These are phyloP conservation scores for Camponotus vicinus DNA, from an alignment of 1,140 invertebrate species.

Conservation along the genomic window DNA sequence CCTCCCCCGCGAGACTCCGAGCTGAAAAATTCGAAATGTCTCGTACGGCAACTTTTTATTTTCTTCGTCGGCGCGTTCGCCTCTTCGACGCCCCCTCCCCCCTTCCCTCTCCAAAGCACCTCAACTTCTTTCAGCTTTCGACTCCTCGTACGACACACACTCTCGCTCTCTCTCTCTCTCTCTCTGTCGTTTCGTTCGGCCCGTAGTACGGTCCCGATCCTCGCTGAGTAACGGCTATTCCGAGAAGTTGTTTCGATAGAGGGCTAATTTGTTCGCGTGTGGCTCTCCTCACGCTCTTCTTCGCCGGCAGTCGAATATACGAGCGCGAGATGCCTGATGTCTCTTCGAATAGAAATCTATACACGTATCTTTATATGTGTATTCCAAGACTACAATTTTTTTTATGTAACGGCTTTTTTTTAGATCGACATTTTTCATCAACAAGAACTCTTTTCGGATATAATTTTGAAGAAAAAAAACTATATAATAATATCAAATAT, in stretches of 20 bases:
- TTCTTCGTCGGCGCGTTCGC: conserved; percentile 45
- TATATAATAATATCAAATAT: not conserved
- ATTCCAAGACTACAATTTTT: not conserved
- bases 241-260: conserved; percentile 86
- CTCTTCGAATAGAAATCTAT: conserved; percentile 16
- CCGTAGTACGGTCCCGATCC: conserved; percentile 70
- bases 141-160: conserved; percentile 19
- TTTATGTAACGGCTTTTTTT: not conserved
- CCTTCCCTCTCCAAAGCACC: not conserved
- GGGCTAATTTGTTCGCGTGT: conserved; percentile 84
- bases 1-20: conserved; percentile 52
- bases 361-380: not conserved
- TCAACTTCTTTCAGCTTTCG: conserved; percentile 10
- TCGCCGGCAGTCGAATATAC: conserved; percentile 55
- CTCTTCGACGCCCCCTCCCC: conserved; percentile 7
- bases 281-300: conserved; percentile 36
- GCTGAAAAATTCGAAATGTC: conserved; percentile 81
- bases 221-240: conserved; percentile 85
- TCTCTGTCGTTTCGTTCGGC: conserved; percentile 65
- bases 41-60: conserved; percentile 63
- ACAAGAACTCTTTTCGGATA: not conserved
- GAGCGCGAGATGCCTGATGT: conserved; percentile 56
- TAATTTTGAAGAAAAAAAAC: not conserved
- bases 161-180: not conserved
- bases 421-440: not conserved